Evolutionary conservation across 2,797 vertebrate species (phyloP), one percentile per base, ranked within the genome.

Genomic region (Enteromius unitaeniatus): DNA sequence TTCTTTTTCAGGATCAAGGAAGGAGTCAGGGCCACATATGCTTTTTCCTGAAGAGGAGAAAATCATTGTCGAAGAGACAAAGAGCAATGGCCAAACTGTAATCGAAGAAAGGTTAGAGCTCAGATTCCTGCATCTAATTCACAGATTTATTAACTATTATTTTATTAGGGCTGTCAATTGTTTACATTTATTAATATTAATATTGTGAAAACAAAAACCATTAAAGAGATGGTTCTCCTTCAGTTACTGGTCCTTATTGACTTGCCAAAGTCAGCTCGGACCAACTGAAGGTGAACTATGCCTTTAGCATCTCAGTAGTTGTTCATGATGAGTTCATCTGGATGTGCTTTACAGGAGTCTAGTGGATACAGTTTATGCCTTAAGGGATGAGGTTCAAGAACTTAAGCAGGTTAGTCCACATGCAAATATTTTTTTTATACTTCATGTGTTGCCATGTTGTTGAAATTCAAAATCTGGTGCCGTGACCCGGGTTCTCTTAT

Each of bases 311-410:
- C 47, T 31, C 9, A 23, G 28, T 37, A 10, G 3, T 26, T 23
- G 21, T 64, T 68, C 64, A 23, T 68, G 10, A 15, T 80, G 4
- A 34, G 62, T 49, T 84, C 1, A 9, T 53, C 19, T 74, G 70
- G 47, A 34, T 40, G 47, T 72, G 14, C 34, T 4, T 94, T 80
- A 19, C 89, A 99, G 98, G 95, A 98, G 97, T 90, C 95, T 99
- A 84, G 98, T 99, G 88, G 98, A 99, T 86, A 98, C 98, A 0
- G 98, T 99, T 31, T 99, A 99, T 69, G 97, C 97, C 9, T 92
- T 99, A 86, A 97, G 97, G 91, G 98, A 99, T 84, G 97, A 99
- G 92, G 97, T 99, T 68, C 98, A 98, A 87, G 97, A 99, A 91
- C 92, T 99, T 83, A 97, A 98, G 92, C 98, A 99, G 97, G 98